Evolutionary conservation across 2,888 invertebrate genomes (phyloP).

Genomic region (Drosophila quinaria): DNA sequence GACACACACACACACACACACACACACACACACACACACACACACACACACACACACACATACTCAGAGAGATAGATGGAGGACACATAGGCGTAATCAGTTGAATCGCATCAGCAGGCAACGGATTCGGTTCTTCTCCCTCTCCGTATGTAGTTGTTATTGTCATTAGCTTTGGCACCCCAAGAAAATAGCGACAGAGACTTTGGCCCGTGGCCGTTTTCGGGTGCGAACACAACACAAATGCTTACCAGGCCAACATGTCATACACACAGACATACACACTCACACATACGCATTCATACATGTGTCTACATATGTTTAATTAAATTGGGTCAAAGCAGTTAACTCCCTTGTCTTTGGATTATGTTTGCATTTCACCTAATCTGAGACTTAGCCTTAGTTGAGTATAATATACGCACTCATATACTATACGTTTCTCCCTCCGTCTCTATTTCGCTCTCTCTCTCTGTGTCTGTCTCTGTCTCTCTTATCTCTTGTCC

Average conservation of each 20-base stretch:
- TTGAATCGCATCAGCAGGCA: conserved; percentile 45
- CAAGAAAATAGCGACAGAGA: conserved; percentile 35
- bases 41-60: conserved; percentile 33
- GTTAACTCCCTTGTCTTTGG: conserved; percentile 79
- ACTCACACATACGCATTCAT: conserved; percentile 9
- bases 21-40: conserved; percentile 1
- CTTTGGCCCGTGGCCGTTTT: conserved; percentile 49
- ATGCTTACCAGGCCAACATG: conserved; percentile 42
- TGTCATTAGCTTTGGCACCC: conserved; percentile 63
- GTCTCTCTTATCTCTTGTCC: conserved; percentile 13
- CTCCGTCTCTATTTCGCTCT: conserved; percentile 2
- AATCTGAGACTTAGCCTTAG: conserved; percentile 56
- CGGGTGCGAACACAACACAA: conserved; percentile 55
- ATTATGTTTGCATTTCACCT: conserved; percentile 75
- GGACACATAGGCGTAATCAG: conserved; percentile 47
- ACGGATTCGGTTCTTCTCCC: conserved; percentile 22
- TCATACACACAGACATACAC: conserved; percentile 15
- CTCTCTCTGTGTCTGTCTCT: not conserved
- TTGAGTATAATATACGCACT: conserved; percentile 38
- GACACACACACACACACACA: conserved; percentile 26
- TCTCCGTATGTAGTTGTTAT: conserved; percentile 29
- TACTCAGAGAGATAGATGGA: not conserved
- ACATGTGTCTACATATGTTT: conserved; percentile 49
- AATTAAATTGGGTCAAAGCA: conserved; percentile 79
- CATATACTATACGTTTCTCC: conserved; percentile 6